Base-by-base conservation (phyloP, 2,113 vertebrate genomes). In the Gallinago media region DNA sequence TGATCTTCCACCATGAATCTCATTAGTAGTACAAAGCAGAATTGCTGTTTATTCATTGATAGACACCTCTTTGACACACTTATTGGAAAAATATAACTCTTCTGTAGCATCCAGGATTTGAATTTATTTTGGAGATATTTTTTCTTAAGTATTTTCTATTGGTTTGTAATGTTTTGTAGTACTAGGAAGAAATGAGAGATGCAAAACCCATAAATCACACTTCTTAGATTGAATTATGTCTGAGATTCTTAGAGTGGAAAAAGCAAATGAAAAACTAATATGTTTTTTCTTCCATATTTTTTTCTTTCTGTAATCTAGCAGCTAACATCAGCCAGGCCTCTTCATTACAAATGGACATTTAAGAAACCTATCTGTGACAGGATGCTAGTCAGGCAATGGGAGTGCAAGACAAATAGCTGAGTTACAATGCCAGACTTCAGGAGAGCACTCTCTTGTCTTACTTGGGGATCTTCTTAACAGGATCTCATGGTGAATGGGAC, bases 221-320 rank as follows among this genome's bases (percentile, higher is more conserved):
- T 66, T 82, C 79, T 13, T 46, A 62, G 61, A 55, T 52, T 87
- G 68, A 94, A 92, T 85, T 85, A 85, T 34, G n/a, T 75, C 89
- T 72, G 36, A 79, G 52, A 50, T 66, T 72, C 47, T 89, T 65
- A 65, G 46, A 85, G 27, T 59, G 9, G 52, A 75, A 89, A 85
- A 94, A 83, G 11, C 26, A 89, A 91, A 95, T 94, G 34, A 49
- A 88, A 88, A 92, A 88, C 11, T 7, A 94, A 18, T 67, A 19
- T 29, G 5, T 20, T 72, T 78, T 77, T 84, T 32, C 23, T 65
- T 89, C 34, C 18, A 8, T 72, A 56, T 84, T 92, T 91, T 19
- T 84, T 89, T 71, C n/a, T 77, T 59, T 72, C 31, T 2, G 2
- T 84, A 75, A 4, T 49, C 63, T 31, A 84, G 54, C 25, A 73